Conservation (phyloP, 2,113 vertebrate species). For the Microcebus griseorufus region DNA sequence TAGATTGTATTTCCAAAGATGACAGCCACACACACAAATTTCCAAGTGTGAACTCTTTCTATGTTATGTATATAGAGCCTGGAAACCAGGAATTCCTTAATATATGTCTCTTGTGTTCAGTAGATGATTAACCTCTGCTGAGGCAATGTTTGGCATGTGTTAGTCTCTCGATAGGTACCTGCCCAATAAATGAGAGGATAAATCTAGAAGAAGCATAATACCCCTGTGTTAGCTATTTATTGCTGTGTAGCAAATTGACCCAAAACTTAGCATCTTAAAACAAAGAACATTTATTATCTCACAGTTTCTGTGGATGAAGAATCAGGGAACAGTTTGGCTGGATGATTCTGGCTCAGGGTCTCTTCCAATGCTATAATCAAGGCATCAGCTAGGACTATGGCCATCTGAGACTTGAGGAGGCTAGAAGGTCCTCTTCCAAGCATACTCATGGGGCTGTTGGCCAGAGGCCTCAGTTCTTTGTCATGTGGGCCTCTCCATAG, state of each 20-base stretch:
- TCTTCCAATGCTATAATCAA: not conserved
- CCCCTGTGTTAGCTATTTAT: not conserved
- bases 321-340: not conserved
- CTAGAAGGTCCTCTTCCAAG: not conserved
- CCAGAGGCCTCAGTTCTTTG: not conserved
- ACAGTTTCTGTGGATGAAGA: not conserved
- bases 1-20: slow-evolving; percentile 15
- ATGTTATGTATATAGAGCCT: not conserved
- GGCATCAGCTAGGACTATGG: not conserved
- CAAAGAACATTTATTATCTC: not conserved
- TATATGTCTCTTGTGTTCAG: not conserved
- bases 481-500: not conserved
- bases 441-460: not conserved
- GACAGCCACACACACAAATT: not conserved
- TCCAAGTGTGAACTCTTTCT: not conserved
- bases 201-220: not conserved
- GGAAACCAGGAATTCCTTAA: not conserved
- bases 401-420: not conserved
- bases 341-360: not conserved
- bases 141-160: not conserved
- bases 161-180: not conserved
- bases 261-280: slow-evolving; percentile 4
- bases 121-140: not conserved
- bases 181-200: not conserved
- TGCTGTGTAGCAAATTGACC: not conserved